Evolutionary conservation across 2,797 vertebrate genomes (phyloP).

Genomic region (Helicolenus hilgendorfi): DNA sequence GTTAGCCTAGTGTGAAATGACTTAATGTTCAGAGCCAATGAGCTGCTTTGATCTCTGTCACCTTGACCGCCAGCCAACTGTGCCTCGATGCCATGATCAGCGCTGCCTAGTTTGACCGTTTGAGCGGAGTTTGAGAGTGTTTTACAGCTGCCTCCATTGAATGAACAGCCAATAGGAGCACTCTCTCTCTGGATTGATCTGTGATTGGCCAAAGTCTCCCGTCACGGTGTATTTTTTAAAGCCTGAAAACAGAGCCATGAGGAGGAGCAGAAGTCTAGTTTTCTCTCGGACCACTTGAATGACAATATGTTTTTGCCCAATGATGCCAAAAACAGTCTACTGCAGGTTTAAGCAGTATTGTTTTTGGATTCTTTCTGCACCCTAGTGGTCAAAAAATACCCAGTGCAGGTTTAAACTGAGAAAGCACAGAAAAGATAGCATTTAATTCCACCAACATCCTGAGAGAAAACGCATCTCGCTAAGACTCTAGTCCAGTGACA

Average conservation of each 20-base stretch:
- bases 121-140: too few relatives aligned
- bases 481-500: not conserved
- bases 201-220: too few relatives aligned
- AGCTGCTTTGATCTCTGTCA: constrained; percentile 54
- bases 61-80: constrained; percentile 55
- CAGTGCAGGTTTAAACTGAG: not conserved
- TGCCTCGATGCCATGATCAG: constrained; percentile 6
- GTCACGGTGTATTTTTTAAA: too few relatives aligned
- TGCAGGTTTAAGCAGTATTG: not conserved
- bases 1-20: constrained; percentile 59
- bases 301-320: too few relatives aligned
- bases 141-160: too few relatives aligned
- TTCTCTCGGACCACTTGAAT: too few relatives aligned
- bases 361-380: constrained; percentile 39
- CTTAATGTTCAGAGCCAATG: constrained; percentile 41
- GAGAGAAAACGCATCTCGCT: not conserved
- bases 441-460: not conserved
- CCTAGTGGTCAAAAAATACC: constrained; percentile 11
- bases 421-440: not conserved
- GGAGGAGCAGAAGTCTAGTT: too few relatives aligned
- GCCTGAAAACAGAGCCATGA: too few relatives aligned
- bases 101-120: too few relatives aligned
- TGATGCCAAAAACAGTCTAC: too few relatives aligned
- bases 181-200: too few relatives aligned
- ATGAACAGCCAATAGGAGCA: too few relatives aligned